Base-by-base conservation (phyloP, 37 sponge, comb jelly and placozoan species). In the Ephydatia muelleri region DNA sequence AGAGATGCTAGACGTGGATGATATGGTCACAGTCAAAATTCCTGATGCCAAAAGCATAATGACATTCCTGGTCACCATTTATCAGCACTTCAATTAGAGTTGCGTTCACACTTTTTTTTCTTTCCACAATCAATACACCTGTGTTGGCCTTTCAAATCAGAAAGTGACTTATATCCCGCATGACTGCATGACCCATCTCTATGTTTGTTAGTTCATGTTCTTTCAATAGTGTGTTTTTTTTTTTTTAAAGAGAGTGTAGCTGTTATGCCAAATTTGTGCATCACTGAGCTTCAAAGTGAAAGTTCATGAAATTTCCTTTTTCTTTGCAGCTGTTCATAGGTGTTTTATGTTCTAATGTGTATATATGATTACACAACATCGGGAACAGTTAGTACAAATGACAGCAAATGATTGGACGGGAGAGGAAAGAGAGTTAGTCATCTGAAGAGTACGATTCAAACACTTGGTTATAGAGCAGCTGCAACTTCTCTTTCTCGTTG, bases 21-120 rank as follows among this genome's bases (percentile, higher is more conserved):
- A 95, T 74, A 82, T 95, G 74, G 29, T 95, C 19, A 37, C 78
- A 1, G 77, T 89, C 25, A 73, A 57, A 43, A 37, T 90, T 5
- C 96, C 96, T 5, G 96, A 95, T 69, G 75, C 89, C n/a, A 87
- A 88, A 77, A 92, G 92, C 77, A 86, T 95, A 71, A 95, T 95
- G 96, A 95, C 96, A 31, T 95, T 88, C 78, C 84, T 95, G 29
- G 91, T 88, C 47, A 88, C 96, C 71, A 92, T 95, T 81, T 95
- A 95, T 88, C 89, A 90, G 74, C 85, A 90, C 66, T 94, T 94
- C 90, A 94, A 90, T 35, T 49, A 76, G 19, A 23, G 33, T 37
- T 29, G 19, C 33, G 27, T 43, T 25, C 26, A 12, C 66, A 12
- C 66, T 8, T n/a, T 11, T 64, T 79, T 79, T 37, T 26, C 66